phyloP scores from a whole-genome alignment of 2,797 vertebrate species.

The Numenius phaeopus region DNA sequence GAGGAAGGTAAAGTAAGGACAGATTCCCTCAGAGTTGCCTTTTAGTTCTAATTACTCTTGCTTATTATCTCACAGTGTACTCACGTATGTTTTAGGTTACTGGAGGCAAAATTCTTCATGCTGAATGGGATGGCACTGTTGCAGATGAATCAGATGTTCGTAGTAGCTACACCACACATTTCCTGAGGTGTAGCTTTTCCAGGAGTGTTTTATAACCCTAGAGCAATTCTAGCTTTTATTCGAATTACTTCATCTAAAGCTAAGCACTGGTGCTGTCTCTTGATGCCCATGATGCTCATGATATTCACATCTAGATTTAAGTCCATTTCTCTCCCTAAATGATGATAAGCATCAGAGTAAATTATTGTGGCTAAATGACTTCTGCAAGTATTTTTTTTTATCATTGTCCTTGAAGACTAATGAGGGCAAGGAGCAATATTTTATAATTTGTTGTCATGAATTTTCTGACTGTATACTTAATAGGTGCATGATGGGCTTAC shows the following conservation, averaged over 20 bases:
- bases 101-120: neutral
- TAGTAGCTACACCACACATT: neutral
- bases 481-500: neutral
- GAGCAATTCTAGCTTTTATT: neutral
- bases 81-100: neutral
- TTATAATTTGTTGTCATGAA: neutral
- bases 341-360: neutral
- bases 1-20: neutral
- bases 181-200: neutral
- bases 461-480: neutral
- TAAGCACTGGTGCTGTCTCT: neutral
- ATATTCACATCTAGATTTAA: neutral
- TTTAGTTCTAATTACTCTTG: neutral
- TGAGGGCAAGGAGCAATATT: neutral
- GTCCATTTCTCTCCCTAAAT: neutral
- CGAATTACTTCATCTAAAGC: neutral
- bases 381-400: neutral
- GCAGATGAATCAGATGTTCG: neutral
- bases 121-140: neutral
- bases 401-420: neutral
- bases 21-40: neutral
- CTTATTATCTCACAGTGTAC: neutral
- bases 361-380: neutral
- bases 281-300: neutral
- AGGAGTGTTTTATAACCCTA: neutral